Conservation (phyloP, 2,888 invertebrate genomes). For the Spialia ferax region DNA sequence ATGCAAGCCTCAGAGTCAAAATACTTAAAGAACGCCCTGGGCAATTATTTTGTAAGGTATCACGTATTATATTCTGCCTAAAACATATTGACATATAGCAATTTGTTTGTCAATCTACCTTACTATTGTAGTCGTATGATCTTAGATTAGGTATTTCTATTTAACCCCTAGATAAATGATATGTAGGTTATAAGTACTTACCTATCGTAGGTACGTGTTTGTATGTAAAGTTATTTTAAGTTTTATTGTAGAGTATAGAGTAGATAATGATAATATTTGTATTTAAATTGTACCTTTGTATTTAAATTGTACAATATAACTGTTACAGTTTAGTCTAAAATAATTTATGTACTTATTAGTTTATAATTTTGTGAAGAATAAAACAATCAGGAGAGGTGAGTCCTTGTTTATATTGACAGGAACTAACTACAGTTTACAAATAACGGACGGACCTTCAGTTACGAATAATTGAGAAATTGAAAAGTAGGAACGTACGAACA, state of each 20-base stretch:
- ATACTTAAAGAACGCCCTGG: neutral
- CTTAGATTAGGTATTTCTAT: too few species aligned
- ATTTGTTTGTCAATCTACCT: neutral
- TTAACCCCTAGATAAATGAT: neutral
- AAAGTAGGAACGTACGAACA: too few species aligned
- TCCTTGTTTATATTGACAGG: too few species aligned
- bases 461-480: too few species aligned
- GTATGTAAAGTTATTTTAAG: neutral
- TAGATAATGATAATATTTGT: too few species aligned
- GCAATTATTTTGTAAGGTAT: neutral
- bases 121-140: neutral
- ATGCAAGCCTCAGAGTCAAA: neutral
- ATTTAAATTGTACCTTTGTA: neutral
- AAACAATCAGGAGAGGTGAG: too few species aligned
- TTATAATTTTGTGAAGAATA: neutral
- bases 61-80: neutral
- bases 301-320: neutral
- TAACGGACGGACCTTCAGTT: too few species aligned
- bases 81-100: neutral
- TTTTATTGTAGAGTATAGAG: neutral
- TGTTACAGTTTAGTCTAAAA: neutral
- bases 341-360: neutral
- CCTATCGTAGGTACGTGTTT: too few species aligned
- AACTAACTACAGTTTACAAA: too few species aligned
- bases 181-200: too few species aligned